These are phyloP conservation scores for Cremastinae sp. DNA, from an alignment of 2,888 invertebrate genomes.

Conservation along the genomic window DNA sequence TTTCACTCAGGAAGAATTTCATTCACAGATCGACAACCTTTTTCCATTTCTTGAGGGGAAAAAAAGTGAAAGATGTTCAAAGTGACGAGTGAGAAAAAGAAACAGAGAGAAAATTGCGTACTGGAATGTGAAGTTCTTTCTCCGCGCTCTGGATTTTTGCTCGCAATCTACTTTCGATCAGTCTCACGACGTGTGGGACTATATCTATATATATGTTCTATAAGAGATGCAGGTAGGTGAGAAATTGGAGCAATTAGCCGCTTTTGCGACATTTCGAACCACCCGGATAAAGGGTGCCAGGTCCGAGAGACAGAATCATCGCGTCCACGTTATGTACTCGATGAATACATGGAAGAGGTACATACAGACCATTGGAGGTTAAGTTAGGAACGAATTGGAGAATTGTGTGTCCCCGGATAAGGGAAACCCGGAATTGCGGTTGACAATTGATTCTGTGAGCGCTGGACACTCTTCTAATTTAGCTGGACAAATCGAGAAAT, in stretches of 20 bases:
- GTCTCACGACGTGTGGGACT: slow-evolving; percentile 31
- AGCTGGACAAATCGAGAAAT: slow-evolving; percentile 60
- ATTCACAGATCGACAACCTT: no score
- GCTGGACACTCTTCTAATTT: slow-evolving; percentile 64
- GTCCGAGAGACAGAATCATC: slow-evolving; percentile 36
- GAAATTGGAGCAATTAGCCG: slow-evolving; percentile 60
- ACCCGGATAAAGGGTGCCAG: slow-evolving; percentile 45
- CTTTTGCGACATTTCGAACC: slow-evolving; percentile 52
- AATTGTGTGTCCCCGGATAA: slow-evolving; percentile 39
- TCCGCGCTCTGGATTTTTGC: background rate
- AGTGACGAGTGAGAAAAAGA: no score
- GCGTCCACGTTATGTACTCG: slow-evolving; percentile 2
- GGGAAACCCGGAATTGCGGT: slow-evolving; percentile 70
- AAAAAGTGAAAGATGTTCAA: no score
- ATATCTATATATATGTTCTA: no score
- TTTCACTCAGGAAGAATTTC: no score
- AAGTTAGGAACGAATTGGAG: slow-evolving; percentile 48
- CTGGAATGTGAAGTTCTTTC: no score
- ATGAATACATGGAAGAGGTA: slow-evolving; percentile 1
- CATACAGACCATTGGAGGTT: slow-evolving; percentile 15
- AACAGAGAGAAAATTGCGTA: no score
- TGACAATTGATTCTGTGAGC: slow-evolving; percentile 71
- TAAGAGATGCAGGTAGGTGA: slow-evolving; percentile 14
- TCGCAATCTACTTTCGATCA: background rate
- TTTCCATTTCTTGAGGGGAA: no score